Evolutionary conservation across 2,888 invertebrate species (phyloP).

Genomic region (Nemurella pictetii): DNA sequence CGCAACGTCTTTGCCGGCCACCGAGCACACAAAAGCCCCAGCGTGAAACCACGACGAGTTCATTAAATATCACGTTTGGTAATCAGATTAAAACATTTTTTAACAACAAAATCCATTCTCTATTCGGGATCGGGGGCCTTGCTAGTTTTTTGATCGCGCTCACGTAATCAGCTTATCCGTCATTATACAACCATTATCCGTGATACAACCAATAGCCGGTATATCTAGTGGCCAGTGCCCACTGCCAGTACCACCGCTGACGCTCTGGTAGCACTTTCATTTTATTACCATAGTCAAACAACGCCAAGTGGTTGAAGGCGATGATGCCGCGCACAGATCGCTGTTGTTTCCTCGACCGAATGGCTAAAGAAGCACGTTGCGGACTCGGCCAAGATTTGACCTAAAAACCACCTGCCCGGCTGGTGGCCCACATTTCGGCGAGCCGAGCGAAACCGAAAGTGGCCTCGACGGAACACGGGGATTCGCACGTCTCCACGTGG

Average conservation of each 20-base stretch:
- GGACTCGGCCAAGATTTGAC: neutral
- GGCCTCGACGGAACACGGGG: neutral
- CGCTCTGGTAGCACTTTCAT: neutral
- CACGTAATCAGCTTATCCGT: neutral
- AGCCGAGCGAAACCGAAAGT: neutral
- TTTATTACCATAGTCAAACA: neutral
- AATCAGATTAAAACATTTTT: constrained; percentile 10
- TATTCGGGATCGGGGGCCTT: neutral
- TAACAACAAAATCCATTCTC: neutral
- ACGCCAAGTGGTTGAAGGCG: neutral
- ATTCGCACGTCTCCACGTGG: neutral
- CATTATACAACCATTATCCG: neutral
- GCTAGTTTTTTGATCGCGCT: neutral
- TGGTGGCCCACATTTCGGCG: neutral
- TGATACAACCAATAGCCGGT: too few species aligned
- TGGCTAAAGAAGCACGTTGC: neutral
- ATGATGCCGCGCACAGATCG: too few species aligned
- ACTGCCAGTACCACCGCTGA: too few species aligned
- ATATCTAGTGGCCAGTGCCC: neutral
- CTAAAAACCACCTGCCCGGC: neutral
- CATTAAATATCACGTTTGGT: constrained; percentile 4
- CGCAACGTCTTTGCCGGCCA: neutral
- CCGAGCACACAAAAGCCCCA: neutral
- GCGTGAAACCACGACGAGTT: constrained; percentile 20
- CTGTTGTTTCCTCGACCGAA: neutral